Conservation (phyloP, 2,888 invertebrate genomes). For the Saturnia japonica region DNA sequence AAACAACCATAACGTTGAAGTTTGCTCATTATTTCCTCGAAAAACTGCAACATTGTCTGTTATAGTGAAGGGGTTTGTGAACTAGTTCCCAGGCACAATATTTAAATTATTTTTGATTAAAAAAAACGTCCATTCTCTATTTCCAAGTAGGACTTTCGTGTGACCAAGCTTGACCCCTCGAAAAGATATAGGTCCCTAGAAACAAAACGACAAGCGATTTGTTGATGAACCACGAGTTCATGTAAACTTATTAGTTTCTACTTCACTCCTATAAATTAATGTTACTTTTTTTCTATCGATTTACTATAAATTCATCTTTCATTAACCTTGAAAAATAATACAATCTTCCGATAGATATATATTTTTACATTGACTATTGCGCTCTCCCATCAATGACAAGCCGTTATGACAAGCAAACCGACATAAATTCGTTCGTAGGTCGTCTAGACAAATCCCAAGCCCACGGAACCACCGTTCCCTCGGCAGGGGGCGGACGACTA, state of each 20-base stretch:
- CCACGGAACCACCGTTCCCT: too few species aligned
- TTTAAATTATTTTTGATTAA: neutral
- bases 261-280: neutral
- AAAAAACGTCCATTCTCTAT: neutral
- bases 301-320: neutral
- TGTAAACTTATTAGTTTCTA: too few species aligned
- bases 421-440: too few species aligned
- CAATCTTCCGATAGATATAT: neutral
- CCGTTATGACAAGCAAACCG: too few species aligned
- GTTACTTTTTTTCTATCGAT: neutral
- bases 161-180: neutral
- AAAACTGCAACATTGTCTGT: constrained; percentile 17
- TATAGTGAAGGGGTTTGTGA: neutral
- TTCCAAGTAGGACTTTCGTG: too few species aligned
- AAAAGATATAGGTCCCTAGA: too few species aligned
- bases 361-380: too few species aligned
- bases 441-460: too few species aligned
- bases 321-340: neutral
- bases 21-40: constrained; percentile 16
- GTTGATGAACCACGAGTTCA: too few species aligned
- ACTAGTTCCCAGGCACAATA: constrained; percentile 2
- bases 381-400: too few species aligned
- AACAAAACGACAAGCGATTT: too few species aligned
- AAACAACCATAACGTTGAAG: constrained; percentile 14
- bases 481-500: too few species aligned